Evolutionary conservation across 2,888 invertebrate genomes (phyloP).

Genomic region (Bruchidius siliquastri): DNA sequence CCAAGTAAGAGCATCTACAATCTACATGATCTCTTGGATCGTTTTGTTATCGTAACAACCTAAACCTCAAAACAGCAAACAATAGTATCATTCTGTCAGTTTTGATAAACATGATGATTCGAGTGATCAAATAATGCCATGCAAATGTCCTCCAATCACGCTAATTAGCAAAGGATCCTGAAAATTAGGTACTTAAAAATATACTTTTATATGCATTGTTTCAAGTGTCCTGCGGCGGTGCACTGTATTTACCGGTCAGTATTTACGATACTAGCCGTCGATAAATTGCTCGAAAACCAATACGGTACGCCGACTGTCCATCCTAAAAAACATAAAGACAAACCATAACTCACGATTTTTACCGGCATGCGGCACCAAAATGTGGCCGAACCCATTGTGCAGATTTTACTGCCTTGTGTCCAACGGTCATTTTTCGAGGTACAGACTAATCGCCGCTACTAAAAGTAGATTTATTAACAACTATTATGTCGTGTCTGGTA

Average conservation of each 20-base stretch:
- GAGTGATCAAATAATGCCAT: too few species aligned
- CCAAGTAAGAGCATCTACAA: too few species aligned
- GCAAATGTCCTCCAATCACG: not conserved
- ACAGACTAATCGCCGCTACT: not conserved
- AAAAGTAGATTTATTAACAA: not conserved
- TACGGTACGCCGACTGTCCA: not conserved
- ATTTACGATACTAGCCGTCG: not conserved
- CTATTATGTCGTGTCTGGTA: not conserved
- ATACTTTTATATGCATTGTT: not conserved
- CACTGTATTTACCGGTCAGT: not conserved
- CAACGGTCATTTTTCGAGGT: not conserved
- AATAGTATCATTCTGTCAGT: too few species aligned
- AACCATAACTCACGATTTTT: not conserved
- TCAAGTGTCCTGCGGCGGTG: not conserved
- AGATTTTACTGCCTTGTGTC: not conserved
- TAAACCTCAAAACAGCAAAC: too few species aligned
- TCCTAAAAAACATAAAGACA: not conserved
- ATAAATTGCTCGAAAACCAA: not conserved
- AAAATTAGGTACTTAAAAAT: not conserved
- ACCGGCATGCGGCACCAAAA: not conserved
- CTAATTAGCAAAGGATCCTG: not conserved
- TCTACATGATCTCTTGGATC: too few species aligned
- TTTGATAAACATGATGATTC: too few species aligned
- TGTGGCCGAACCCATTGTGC: not conserved
- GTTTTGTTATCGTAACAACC: too few species aligned